Evolutionary conservation across 2,797 vertebrate genomes (phyloP), one percentile per base, ranked within the genome.

Genomic region (Aeoliscus strigatus): DNA sequence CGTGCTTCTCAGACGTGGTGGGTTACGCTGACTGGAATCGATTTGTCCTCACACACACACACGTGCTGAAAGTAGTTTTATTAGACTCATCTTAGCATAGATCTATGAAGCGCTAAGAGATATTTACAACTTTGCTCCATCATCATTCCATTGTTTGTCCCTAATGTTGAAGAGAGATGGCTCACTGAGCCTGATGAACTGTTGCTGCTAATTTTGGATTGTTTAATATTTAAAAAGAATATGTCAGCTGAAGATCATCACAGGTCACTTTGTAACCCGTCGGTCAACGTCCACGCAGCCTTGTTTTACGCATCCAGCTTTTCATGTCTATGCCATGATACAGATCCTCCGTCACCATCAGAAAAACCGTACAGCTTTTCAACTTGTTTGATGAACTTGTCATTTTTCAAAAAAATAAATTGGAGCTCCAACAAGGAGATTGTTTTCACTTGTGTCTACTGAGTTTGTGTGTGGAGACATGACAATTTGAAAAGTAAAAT

Each of bases 141-240:
- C 34, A 24, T 62, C 60, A 66, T 59, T 70, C 51, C 39, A 42
- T 52, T 15, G 9, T 48, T 40, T 62, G 43, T 51, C 27, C 18
- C 41, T 54, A 65, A 56, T 29, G 39, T 29, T 66, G 52, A 67
- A 55, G 37, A 56, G 40, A 39, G 58, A 26, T 43, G 38, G 14
- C 24, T 50, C 27, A 26, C 44, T 61, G 37, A 58, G 41, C 66
- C 34, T 29, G 40, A 66, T 51, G 13, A 69, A 63, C 49, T 55
- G 40, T 69, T 82, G 85, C 84, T 87, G 76, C 82, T 80, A 79
- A 71, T 59, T 67, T 70, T 60, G 41, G 56, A 68, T 67, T 39
- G 32, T 30, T 54, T 53, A 24, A 24, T 39, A 21, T 64, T 62
- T 66, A 36, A 24, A 38, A 24, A 60, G n/a, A 27, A 40, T 57